Evolutionary conservation across 2,888 invertebrate genomes (phyloP).

Genomic region (Tiliacea aurago): DNA sequence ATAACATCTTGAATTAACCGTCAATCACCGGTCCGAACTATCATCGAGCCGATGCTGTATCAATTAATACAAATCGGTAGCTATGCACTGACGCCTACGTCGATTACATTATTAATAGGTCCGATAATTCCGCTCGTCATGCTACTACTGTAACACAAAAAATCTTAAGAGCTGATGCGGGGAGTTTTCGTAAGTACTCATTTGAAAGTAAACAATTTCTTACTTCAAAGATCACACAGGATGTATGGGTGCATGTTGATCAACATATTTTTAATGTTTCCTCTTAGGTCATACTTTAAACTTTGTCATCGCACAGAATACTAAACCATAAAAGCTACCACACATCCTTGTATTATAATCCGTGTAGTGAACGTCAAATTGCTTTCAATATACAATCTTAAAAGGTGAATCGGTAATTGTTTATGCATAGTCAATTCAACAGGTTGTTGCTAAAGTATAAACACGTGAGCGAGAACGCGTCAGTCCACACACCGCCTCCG

Average conservation of each 20-base stretch:
- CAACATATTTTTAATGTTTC: conserved; percentile 28
- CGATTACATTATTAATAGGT: conserved; percentile 87
- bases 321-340: conserved; percentile 35
- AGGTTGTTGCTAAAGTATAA: conserved; percentile 73
- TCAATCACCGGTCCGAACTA: conserved; percentile 87
- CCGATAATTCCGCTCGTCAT: conserved; percentile 83
- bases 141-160: conserved; percentile 70
- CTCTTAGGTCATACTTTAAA: conserved; percentile 11
- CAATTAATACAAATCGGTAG: conserved; percentile 90
- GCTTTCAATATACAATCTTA: conserved; percentile 66
- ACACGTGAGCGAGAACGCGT: conserved; percentile 72
- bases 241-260: conserved; percentile 6
- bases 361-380: conserved; percentile 57
- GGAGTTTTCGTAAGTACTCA: conserved; percentile 31
- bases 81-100: conserved; percentile 78
- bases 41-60: conserved; percentile 84
- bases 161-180: conserved; percentile 65
- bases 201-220: conserved; percentile 45
- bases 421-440: conserved; percentile 78
- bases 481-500: conserved; percentile 70
- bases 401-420: conserved; percentile 69
- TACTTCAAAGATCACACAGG: conserved; percentile 25
- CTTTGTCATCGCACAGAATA: conserved; percentile 26
- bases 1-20: conserved; percentile 89
- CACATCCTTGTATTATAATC: conserved; percentile 45